These are phyloP conservation scores for Silurus lanzhouensis DNA, from an alignment of 2,797 vertebrate genomes.

Conservation along the genomic window DNA sequence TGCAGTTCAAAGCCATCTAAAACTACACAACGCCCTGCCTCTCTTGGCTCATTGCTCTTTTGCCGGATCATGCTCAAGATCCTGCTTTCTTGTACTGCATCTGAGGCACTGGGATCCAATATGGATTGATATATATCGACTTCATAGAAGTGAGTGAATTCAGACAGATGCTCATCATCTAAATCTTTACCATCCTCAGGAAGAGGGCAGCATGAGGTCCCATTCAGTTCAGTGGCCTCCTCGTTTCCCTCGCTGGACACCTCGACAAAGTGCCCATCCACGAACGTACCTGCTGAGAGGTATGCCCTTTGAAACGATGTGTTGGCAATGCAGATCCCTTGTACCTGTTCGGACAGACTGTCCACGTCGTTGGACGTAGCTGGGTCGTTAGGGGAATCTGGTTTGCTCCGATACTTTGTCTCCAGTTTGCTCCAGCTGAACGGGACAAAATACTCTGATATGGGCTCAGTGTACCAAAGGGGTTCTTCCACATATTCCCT, in stretches of 20 bases:
- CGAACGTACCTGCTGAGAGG: constrained; percentile 95
- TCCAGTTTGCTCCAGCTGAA: constrained; percentile 95
- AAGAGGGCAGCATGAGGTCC: constrained; percentile 92
- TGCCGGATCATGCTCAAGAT: constrained; percentile 99
- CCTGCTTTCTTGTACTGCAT: constrained; percentile 96
- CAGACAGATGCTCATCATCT: constrained; percentile 99
- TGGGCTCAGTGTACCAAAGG: constrained; percentile 98
- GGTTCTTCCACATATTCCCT: constrained; percentile 97
- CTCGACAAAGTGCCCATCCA: constrained; percentile 97
- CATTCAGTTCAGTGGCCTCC: constrained; percentile 85
- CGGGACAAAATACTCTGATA: constrained; percentile 94
- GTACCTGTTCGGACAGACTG: constrained; percentile 85
- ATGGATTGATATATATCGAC: constrained; percentile 99
- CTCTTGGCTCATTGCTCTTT: constrained; percentile 90
- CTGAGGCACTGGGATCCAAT: constrained; percentile 99
- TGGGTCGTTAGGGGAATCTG: constrained; percentile 74
- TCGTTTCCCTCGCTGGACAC: constrained; percentile 89
- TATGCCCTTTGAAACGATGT: constrained; percentile 88
- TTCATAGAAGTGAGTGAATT: constrained; percentile 99
- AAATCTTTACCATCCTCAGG: constrained; percentile 90
- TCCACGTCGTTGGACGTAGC: constrained; percentile 76
- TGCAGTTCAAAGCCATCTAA: constrained; percentile 95
- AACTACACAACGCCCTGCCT: constrained; percentile 97
- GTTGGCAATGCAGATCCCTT: constrained; percentile 89
- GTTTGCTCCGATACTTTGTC: constrained; percentile 91